Evolutionary conservation across 2,797 vertebrate genomes (phyloP), one percentile per base, ranked within the genome.

Genomic region (Spinus pinus): DNA sequence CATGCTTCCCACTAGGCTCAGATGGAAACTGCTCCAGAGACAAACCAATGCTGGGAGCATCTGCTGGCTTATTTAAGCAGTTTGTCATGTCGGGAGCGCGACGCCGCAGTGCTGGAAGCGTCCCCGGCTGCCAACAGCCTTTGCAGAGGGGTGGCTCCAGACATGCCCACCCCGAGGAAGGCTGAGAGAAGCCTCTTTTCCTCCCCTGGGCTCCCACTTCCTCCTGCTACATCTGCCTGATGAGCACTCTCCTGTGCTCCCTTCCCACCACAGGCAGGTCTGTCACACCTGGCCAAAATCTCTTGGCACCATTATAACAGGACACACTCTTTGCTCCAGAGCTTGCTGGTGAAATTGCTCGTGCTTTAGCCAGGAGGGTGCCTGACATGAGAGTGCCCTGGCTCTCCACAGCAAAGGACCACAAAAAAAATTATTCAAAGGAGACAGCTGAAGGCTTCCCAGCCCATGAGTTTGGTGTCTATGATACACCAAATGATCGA

Each of bases 31-130:
- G 25, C 35, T 84, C 14, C 5, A 2, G 54, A 80, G 22, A 69
- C 1, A 7, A 66, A 41, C 9, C 5, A 2, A 16, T 50, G 27
- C 35, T 44, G 33, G 33, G 35, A 66, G 25, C 44, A 81, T 53
- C 57, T 91, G 41, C 56, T 2, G 4, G 15, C 4, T 81, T 19
- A 19, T 50, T n/a, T 28, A 17, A 75, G 46, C 0, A 0, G 9
- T 58, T 72, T 72, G 46, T 37, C 0, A 0, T 1, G 0, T 6
- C 0, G 0, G 78, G 37, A 70, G 10, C 0, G 0, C 2, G 20
- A 58, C 57, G 28, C 24, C 0, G 0, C n/a, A 5, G 21, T 0
- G 0, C 33, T 39, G 42, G 39, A 39, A 80, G 25, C 0, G 0
- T 8, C 31, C 51, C 60, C 0, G 0, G 30, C 58, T 58, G 60